Evolutionary conservation across 30 jellyfish, hydroid and myxozoan genomes (phyloP), one percentile per base, ranked within the genome.

Genomic region (Rhopilema esculentum): DNA sequence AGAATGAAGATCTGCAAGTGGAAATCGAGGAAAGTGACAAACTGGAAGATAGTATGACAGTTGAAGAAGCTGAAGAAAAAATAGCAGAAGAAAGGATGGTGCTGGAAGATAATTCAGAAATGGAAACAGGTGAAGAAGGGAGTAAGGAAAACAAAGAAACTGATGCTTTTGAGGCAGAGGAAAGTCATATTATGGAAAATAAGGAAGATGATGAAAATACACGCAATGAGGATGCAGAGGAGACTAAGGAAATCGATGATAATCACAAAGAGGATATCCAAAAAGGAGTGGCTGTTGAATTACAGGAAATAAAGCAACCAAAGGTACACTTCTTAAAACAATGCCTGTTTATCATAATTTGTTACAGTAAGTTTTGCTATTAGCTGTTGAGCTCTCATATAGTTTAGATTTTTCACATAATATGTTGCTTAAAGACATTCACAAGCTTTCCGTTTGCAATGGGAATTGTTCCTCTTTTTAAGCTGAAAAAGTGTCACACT

Each of bases 201-300:
- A 64, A 75, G 33, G 85, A 77, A 23, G 62, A 73, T 0, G 30
- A 1, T 0, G 57, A 6, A 8, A 19, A 25, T 7, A 52, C 53
- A 9, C 78, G 16, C 16, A 83, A 70, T 12, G 83, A 69, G 26
- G 92, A 77, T 1, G 74, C 67, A 21, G 69, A 12, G 57, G 12
- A 40, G 57, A 40, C 9, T 12, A 40, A 12, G 6, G 57, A 40
- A 53, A 51, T 61, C 64, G 89, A 72, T 24, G 77, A 61, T 27
- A 93, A 64, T 28, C 87, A 77, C 0, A 30, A 32, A n/a, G 86
- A 83, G 0, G 97, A 90, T 62, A 61, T 24, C 4, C 89, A 73
- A 20, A 80, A 27, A 71, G 89, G 25, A 71, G 26, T 32, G 8
- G 83, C 72, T 53, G 66, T 57, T 17, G 79, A 79, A 4, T 19